Percentiles rank a stretch among this genome's conserved stretches.
Conservation (phyloP, 2,888 invertebrate species). For the Copidosoma aretas region DNA sequence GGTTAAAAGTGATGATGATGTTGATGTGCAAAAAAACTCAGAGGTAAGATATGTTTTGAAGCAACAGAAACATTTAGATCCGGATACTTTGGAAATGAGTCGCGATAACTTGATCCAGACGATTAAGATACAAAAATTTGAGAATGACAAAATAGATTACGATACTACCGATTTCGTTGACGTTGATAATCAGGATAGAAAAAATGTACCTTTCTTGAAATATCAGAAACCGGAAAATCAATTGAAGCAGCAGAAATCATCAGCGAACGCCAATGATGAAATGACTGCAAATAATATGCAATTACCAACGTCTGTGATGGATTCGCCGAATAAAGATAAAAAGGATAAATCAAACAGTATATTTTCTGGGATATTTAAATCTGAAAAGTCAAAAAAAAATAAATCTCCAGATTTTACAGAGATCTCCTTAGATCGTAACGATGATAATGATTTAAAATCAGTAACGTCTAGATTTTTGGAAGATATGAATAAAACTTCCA, state of each 20-base stretch:
- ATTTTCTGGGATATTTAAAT: conserved; percentile 58
- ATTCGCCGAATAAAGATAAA: conserved; percentile 42
- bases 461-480: conserved; percentile 48
- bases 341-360: conserved; percentile 53
- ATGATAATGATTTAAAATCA: conserved; percentile 53
- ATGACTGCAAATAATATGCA: conserved; percentile 42
- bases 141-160: background rate
- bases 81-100: conserved; percentile 37
- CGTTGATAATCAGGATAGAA: too few species aligned
- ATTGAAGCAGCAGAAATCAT: conserved; percentile 67
- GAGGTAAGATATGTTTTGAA: conserved; percentile 58
- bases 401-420: conserved; percentile 57
- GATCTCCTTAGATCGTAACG: conserved; percentile 54
- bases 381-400: conserved; percentile 53
- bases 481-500: conserved; percentile 45
- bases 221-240: conserved; percentile 52
- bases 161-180: conserved; percentile 24
- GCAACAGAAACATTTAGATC: conserved; percentile 39
- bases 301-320: too few species aligned
- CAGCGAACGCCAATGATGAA: conserved; percentile 45
- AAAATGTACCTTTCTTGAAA: too few species aligned
- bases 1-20: conserved; percentile 56
- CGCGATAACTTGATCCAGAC: conserved; percentile 36
- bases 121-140: conserved; percentile 9
- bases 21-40: conserved; percentile 57